Base-by-base conservation (phyloP, 2,888 invertebrate genomes). In the Dynastes tityus region DNA sequence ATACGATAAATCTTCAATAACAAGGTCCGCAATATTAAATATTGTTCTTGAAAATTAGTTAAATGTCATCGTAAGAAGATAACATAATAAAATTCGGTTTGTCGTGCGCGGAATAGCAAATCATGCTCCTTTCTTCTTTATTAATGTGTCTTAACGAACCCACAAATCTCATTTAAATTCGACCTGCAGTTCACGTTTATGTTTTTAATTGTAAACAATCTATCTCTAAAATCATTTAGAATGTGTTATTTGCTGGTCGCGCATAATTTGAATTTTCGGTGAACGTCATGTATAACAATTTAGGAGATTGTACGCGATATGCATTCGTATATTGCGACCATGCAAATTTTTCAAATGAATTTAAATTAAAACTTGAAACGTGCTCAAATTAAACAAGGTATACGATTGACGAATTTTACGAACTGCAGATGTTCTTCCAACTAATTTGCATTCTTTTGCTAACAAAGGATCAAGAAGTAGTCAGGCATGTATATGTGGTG, bases 181-280 rank as follows among this genome's bases (percentile, higher is more conserved):
- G 5, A 11, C 49, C 13, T 40, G 22, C 11, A 2, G 27, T 49
- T 61, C 73, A 45, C 73, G 40, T 63, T 61, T 74, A 61, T 74
- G 63, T 74, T 74, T 74, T 74, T 74, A 74, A 74, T 74, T 74
- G 73, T 74, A 61, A 74, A 74, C 73, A 61, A 74, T 74, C 73
- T 63, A 49, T 74, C 61, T 61, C 73, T 74, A 74, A 74, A 74
- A 74, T 74, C 61, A 74, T 74, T 74, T 74, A 74, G 73, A 74
- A 74, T 74, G 61, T 74, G 73, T 74, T 22, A 74, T 74, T 61
- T 74, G 61, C 73, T 74, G 45, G 27, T 49, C 73, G 45, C 73
- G 73, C 13, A 74, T 74, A 45, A 61, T 61, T 74, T 74, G 49
- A 74, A 74, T 61, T 74, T 74, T 61, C 61, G 73, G 73, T 61